These are phyloP conservation scores for Irena cyanogastra DNA, from an alignment of 2,113 vertebrate genomes.

Conservation along the genomic window DNA sequence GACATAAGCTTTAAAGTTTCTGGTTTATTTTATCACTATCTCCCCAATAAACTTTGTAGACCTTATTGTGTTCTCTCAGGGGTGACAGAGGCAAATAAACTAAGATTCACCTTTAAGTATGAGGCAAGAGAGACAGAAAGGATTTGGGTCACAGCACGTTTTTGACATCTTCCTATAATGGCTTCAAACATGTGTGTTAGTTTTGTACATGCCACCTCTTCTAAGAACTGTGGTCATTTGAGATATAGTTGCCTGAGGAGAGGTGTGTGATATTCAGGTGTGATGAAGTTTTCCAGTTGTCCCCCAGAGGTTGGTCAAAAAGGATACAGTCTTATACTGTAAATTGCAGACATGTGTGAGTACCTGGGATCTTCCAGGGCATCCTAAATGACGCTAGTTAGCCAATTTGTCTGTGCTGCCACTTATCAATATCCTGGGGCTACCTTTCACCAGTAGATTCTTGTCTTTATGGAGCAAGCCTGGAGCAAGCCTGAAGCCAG, in stretches of 20 bases:
- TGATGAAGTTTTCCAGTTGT: not conserved
- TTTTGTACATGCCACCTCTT: not conserved
- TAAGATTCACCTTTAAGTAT: not conserved
- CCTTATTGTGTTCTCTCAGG: not conserved
- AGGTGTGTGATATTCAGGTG: not conserved
- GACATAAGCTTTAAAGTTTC: conserved; percentile 19
- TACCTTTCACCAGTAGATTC: not conserved
- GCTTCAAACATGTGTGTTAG: not conserved
- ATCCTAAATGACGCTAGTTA: not conserved
- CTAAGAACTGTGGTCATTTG: not conserved
- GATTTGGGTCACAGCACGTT: not conserved
- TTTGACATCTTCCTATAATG: not conserved
- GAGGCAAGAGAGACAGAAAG: not conserved
- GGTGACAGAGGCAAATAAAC: not conserved
- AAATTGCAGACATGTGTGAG: not conserved
- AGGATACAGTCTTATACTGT: not conserved
- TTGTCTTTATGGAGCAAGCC: not conserved
- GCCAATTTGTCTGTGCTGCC: not conserved
- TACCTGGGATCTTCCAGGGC: not conserved
- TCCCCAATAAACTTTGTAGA: not conserved
- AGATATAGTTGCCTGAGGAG: not conserved
- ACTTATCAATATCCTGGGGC: not conserved
- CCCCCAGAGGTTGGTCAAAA: not conserved
- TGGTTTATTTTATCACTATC: not conserved
- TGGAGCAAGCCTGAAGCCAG: not conserved